These are phyloP conservation scores for Lagodon rhomboides DNA, from an alignment of 2,797 vertebrate species.

Conservation along the genomic window DNA sequence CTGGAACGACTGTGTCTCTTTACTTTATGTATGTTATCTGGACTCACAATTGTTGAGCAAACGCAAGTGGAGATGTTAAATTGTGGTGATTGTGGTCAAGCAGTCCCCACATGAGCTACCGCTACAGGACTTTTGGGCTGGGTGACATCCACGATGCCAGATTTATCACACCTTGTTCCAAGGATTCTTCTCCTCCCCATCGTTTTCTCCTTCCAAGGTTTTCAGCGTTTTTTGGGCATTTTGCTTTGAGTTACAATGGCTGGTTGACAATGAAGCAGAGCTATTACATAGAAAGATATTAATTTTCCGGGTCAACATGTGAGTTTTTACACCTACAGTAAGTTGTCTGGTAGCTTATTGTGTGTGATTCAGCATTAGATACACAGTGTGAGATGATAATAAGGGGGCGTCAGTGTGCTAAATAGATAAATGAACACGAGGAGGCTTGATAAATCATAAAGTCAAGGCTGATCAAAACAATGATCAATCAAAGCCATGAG, in stretches of 20 bases:
- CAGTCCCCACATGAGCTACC: no score
- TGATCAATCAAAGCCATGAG: conserved; percentile 72
- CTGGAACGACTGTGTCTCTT: no score
- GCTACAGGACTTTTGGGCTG: not conserved
- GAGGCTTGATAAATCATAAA: conserved; percentile 70
- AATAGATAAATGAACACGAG: conserved; percentile 67
- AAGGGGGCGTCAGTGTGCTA: conserved; percentile 56
- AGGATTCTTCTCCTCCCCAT: not conserved
- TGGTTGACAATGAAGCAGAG: not conserved
- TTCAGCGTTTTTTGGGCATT: not conserved
- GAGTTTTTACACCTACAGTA: not conserved
- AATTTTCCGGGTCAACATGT: not conserved
- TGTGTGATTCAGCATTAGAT: conserved; percentile 46
- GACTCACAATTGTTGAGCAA: not conserved
- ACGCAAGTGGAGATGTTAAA: not conserved
- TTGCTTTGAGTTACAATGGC: not conserved
- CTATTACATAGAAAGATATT: not conserved
- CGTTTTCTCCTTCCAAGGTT: no score
- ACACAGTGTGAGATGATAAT: conserved; percentile 55
- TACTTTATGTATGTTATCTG: no score
- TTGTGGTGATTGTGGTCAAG: not conserved
- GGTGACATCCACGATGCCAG: not conserved
- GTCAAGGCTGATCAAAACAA: conserved; percentile 70
- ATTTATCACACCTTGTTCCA: not conserved
- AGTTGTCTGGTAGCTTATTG: conserved; percentile 21